Conservation (phyloP, 2,797 vertebrate species). For the Adrianichthys oophorus region DNA sequence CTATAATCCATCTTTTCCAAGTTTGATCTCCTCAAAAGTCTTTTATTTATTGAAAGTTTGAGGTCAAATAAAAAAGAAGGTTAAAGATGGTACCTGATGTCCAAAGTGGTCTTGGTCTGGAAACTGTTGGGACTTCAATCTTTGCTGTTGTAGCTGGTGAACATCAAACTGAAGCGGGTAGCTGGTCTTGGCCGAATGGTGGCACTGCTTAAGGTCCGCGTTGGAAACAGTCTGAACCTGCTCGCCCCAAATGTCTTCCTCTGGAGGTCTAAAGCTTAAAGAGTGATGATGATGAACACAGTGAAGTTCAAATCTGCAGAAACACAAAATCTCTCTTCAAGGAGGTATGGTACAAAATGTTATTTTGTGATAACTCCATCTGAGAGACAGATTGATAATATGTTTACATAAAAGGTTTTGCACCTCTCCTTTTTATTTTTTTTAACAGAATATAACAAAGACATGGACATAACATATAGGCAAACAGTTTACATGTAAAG, state of each 20-base stretch:
- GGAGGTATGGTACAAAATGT: no score
- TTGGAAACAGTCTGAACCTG: slow-evolving; percentile 43
- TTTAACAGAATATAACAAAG: no score
- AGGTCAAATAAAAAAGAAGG: background rate
- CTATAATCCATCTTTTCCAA: no score
- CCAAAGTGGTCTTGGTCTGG: slow-evolving; percentile 82
- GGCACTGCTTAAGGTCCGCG: slow-evolving; percentile 64
- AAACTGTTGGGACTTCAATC: slow-evolving; percentile 80
- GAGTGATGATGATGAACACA: slow-evolving; percentile 6
- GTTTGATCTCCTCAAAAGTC: background rate
- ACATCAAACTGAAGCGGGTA: slow-evolving; percentile 89
- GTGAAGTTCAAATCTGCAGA: background rate
- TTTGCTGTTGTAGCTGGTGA: slow-evolving; percentile 89
- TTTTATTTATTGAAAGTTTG: background rate
- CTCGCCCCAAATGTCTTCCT: slow-evolving; percentile 26
- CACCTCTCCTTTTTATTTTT: no score
- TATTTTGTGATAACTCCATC: no score
- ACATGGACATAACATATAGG: no score
- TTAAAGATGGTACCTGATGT: slow-evolving; percentile 79
- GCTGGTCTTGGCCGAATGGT: slow-evolving; percentile 72
- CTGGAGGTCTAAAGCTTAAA: slow-evolving; percentile 62
- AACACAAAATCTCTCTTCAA: no score
- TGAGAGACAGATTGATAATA: no score
- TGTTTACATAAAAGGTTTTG: no score
- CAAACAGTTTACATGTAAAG: no score